Percentiles rank a stretch among this genome's conserved stretches.
Evolutionary conservation across 1,140 invertebrate genomes (phyloP).

Genomic region (Olivierus martensii): DNA sequence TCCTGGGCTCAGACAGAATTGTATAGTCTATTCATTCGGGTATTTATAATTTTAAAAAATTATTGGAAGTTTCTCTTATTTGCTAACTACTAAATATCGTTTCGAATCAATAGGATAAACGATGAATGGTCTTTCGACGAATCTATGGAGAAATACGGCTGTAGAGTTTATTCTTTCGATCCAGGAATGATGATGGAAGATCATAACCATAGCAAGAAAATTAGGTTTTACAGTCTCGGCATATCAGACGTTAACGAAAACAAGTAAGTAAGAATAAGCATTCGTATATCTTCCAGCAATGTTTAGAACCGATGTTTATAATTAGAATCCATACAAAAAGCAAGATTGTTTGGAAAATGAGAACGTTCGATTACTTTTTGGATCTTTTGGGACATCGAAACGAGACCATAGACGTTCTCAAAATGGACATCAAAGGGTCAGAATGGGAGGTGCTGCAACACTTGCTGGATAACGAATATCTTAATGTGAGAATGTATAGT

Average conservation of each 20-base stretch:
- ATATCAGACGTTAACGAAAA: conserved; percentile 9
- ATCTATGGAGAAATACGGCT: conserved; percentile 18
- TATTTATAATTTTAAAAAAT: too few species aligned
- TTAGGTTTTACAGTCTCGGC: conserved; percentile 8
- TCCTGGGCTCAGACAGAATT: conserved; percentile 5
- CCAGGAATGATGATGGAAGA: conserved; percentile 17
- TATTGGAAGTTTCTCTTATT: too few species aligned
- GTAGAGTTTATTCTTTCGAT: conserved; percentile 22
- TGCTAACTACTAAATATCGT: too few species aligned
- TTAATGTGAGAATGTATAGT: conserved; percentile 2
- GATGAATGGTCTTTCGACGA: conserved; percentile 26
- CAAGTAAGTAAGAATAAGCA: conserved; percentile 5
- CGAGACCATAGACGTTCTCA: conserved; percentile 14
- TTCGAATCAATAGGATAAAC: conserved; percentile 12
- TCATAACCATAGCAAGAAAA: conserved; percentile 2
- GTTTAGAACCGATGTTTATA: too few species aligned
- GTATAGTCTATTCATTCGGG: conserved; percentile 15
- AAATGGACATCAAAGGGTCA: conserved; percentile 15
- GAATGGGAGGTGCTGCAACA: conserved; percentile 17
- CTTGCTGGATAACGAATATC: conserved; percentile 3
- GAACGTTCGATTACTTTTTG: conserved; percentile 11
- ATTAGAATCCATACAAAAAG: neutral
- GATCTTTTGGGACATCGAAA: conserved; percentile 7
- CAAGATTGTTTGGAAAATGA: conserved; percentile 7
- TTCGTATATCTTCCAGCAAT: too few species aligned